Evolutionary conservation across 2,113 vertebrate genomes (phyloP).

Genomic region (Pangasianodon gigas): DNA sequence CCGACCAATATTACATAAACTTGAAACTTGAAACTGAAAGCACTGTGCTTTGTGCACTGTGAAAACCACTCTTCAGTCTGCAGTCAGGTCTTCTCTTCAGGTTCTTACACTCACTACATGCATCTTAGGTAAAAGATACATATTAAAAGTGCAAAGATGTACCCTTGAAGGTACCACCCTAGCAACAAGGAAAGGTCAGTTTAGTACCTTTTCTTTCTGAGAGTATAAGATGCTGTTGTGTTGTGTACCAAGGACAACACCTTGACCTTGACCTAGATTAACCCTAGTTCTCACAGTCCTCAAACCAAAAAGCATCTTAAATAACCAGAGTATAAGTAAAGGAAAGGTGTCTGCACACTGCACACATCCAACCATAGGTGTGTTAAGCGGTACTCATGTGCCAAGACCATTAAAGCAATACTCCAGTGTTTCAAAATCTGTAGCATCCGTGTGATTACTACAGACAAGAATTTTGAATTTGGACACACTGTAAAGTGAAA

Average conservation of each 20-base stretch:
- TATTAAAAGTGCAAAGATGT: neutral
- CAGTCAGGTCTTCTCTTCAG: neutral
- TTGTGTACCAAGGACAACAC: neutral
- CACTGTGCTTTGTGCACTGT: neutral
- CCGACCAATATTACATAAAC: neutral
- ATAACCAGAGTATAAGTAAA: neutral
- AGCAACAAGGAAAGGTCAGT: neutral
- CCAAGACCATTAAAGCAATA: neutral
- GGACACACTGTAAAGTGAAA: neutral
- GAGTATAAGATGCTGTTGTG: neutral
- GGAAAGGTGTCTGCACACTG: neutral
- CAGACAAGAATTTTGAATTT: neutral
- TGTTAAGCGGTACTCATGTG: neutral
- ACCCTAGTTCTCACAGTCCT: neutral
- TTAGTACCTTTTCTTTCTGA: neutral
- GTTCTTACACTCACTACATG: neutral
- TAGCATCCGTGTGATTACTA: neutral
- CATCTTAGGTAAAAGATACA: neutral
- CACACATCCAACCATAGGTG: neutral
- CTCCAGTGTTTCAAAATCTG: neutral
- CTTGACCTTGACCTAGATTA: neutral
- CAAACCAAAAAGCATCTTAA: neutral
- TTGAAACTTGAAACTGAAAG: neutral
- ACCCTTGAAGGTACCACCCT: neutral
- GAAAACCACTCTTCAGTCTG: neutral